phyloP scores from a whole-genome alignment of 2,797 vertebrate species.

The Chelidonichthys spinosus region DNA sequence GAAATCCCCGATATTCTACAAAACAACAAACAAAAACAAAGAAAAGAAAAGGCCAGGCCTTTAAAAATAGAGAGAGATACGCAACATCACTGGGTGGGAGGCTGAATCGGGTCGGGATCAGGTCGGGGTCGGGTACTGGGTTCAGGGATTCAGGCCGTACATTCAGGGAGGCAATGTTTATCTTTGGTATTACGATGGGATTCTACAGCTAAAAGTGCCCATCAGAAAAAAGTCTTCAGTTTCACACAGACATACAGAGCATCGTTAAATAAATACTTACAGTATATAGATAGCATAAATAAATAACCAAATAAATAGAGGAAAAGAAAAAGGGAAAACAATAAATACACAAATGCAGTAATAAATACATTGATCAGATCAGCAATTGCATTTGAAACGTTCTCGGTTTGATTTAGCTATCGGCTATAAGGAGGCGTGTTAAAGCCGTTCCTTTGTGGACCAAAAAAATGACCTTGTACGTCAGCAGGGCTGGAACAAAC shows the following conservation, averaged over 20 bases:
- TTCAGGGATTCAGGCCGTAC: conserved; percentile 80
- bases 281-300: conserved; percentile 86
- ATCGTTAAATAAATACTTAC: conserved; percentile 87
- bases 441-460: conserved; percentile 79
- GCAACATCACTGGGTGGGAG: conserved; percentile 75
- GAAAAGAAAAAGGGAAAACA: conserved; percentile 74
- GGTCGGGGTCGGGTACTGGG: conserved; percentile 41
- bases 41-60: conserved; percentile 70
- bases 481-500: conserved; percentile 77
- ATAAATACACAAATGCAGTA: conserved; percentile 83
- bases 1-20: conserved; percentile 76
- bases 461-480: conserved; percentile 77
- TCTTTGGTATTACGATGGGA: conserved; percentile 90
- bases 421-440: conserved; percentile 78
- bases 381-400: conserved; percentile 79
- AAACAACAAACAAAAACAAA: conserved; percentile 28
- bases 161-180: conserved; percentile 88
- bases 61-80: conserved; percentile 72
- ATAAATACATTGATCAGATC: conserved; percentile 85
- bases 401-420: conserved; percentile 69
- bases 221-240: conserved; percentile 84
- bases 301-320: conserved; percentile 84
- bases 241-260: conserved; percentile 86
- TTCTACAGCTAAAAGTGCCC: conserved; percentile 86
- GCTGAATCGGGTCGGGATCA: conserved; percentile 31